Conservation (phyloP, 2,888 invertebrate genomes). For the Hirtodrosophila cameraria region DNA sequence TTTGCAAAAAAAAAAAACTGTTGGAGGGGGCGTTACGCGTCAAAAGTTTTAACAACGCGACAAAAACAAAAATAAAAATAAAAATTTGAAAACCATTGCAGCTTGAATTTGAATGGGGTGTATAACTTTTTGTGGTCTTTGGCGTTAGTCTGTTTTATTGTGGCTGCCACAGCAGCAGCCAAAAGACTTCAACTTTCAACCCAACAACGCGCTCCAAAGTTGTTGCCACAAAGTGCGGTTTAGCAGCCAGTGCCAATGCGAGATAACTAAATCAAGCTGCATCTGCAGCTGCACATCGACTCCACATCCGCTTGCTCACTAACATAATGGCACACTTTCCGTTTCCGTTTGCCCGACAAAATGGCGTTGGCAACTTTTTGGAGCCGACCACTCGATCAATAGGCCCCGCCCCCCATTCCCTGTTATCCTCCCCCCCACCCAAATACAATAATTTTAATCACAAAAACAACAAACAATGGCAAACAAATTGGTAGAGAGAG, state of each 20-base stretch:
- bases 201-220: slow-evolving; percentile 46
- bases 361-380: slow-evolving; percentile 55
- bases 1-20: slow-evolving; percentile 40
- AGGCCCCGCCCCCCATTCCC: neutral
- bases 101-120: slow-evolving; percentile 28
- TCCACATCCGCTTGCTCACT: slow-evolving; percentile 47
- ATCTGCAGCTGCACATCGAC: slow-evolving; percentile 35
- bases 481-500: slow-evolving; percentile 51
- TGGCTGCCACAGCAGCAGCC: slow-evolving; percentile 24
- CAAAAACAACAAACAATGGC: slow-evolving; percentile 61
- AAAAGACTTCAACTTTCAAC: slow-evolving; percentile 51
- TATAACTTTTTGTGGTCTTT: slow-evolving; percentile 61
- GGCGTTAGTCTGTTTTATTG: slow-evolving; percentile 46
- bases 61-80: slow-evolving; percentile 12
- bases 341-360: slow-evolving; percentile 64
- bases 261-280: slow-evolving; percentile 68
- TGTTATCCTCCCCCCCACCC: neutral
- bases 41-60: slow-evolving; percentile 47
- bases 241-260: slow-evolving; percentile 34
- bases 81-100: slow-evolving; percentile 37
- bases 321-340: slow-evolving; percentile 77
- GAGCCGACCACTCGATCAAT: slow-evolving; percentile 55
- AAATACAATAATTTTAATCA: slow-evolving; percentile 72
- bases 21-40: slow-evolving; percentile 40
- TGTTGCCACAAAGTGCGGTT: slow-evolving; percentile 53